A percentile compares a stretch with the other conserved stretches of the same genome.
Conservation (phyloP, 2,797 vertebrate genomes). For the Micromesistius poutassou region DNA sequence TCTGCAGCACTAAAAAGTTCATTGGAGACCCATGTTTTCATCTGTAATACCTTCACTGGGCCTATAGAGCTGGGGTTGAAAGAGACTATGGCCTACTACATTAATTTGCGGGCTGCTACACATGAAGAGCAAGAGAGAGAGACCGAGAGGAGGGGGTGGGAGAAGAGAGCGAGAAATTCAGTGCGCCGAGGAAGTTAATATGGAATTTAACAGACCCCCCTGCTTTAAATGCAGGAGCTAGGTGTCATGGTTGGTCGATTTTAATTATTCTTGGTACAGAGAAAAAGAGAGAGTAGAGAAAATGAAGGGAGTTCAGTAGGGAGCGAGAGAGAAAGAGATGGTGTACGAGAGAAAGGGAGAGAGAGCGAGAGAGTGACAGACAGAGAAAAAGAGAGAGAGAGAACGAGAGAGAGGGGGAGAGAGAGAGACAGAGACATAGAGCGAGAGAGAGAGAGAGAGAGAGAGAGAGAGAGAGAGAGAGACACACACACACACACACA, state of each 20-base stretch:
- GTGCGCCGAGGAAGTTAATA: conserved; percentile 64
- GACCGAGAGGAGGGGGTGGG: conserved; percentile 20
- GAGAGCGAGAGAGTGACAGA: not conserved
- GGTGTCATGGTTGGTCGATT: conserved; percentile 76
- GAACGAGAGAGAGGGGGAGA: conserved; percentile 24
- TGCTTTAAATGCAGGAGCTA: conserved; percentile 74
- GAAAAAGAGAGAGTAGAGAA: conserved; percentile 41
- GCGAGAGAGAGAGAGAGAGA: conserved; percentile 44
- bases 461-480: not conserved
- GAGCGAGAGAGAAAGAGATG: conserved; percentile 42
- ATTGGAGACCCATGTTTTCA: conserved; percentile 72
- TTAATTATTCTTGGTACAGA: conserved; percentile 76
- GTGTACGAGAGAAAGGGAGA: not conserved
- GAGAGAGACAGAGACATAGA: conserved; percentile 32
- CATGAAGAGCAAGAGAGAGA: conserved; percentile 19
- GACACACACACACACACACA: too few species aligned
- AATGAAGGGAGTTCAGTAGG: not conserved
- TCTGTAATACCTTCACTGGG: conserved; percentile 72
- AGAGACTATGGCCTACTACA: conserved; percentile 63
- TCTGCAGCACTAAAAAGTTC: conserved; percentile 67
- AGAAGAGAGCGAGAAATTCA: conserved; percentile 30
- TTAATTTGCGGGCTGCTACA: conserved; percentile 52
- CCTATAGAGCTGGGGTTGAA: conserved; percentile 68
- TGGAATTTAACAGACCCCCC: conserved; percentile 73
- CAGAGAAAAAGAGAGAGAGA: conserved; percentile 47